phyloP scores from a whole-genome alignment of 2,888 invertebrate species.

The Imbricaverruca yamaguchii region DNA sequence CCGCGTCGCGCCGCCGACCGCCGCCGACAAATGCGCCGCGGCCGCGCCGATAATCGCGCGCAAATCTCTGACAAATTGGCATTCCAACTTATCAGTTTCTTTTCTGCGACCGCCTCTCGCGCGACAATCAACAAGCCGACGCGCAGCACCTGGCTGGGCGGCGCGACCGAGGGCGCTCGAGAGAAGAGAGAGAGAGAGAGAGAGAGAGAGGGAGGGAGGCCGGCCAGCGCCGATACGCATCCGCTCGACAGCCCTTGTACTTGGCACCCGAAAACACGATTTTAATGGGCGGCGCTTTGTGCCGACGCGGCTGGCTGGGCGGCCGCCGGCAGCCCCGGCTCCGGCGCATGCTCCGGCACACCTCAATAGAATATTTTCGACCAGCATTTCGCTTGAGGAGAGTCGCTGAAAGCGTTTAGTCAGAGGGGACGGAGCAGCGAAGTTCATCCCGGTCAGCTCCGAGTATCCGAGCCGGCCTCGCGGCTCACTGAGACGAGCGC shows the following conservation, averaged over 20 bases:
- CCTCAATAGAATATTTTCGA: slow-evolving; percentile 6
- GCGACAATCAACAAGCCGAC: slow-evolving; percentile 1
- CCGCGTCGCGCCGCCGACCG: not conserved
- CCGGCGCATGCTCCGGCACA: not conserved
- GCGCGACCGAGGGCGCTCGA: not conserved
- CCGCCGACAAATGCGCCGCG: not conserved
- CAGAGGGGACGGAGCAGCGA: not conserved
- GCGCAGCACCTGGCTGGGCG: not conserved
- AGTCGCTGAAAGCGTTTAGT: not conserved
- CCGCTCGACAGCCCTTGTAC: not conserved
- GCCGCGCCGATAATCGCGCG: not conserved
- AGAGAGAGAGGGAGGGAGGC: too few species aligned
- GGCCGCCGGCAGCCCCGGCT: not conserved
- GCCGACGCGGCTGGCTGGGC: not conserved
- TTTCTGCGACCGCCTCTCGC: not conserved
- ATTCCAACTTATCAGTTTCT: slow-evolving; percentile 3
- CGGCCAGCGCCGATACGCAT: too few species aligned
- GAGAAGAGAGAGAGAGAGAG: too few species aligned
- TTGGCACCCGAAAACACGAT: slow-evolving; percentile 18
- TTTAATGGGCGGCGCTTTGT: slow-evolving; percentile 13
- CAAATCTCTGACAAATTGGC: slow-evolving; percentile 19
- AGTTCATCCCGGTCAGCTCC: not conserved
- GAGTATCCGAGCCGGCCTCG: too few species aligned
- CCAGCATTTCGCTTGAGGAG: not conserved
- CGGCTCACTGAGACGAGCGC: too few species aligned